phyloP scores from a whole-genome alignment of 2,113 vertebrate species.

The Mellivora capensis region DNA sequence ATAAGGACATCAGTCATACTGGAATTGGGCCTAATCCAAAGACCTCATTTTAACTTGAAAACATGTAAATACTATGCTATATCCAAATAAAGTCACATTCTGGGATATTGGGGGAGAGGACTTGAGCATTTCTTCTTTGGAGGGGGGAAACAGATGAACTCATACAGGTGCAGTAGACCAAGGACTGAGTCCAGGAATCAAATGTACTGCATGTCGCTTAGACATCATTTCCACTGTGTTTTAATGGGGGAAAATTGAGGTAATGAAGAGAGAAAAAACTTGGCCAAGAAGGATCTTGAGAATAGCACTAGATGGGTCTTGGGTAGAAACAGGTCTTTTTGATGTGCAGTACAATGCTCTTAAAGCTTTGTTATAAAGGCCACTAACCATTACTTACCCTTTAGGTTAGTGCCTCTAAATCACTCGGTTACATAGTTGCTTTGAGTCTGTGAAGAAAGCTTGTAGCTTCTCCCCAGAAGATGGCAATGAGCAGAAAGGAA shows the following conservation, averaged over 20 bases:
- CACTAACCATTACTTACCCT: background rate
- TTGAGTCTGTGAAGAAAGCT: background rate
- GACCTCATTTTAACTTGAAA: background rate
- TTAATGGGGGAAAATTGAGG: background rate
- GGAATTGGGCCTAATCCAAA: too few relatives aligned
- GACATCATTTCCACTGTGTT: background rate
- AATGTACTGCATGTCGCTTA: background rate
- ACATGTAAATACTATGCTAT: background rate
- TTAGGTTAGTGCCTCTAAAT: background rate
- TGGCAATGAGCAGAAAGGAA: background rate
- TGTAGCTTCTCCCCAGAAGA: background rate
- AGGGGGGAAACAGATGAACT: background rate
- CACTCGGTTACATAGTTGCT: background rate
- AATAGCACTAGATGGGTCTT: background rate
- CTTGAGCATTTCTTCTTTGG: background rate
- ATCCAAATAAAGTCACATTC: background rate
- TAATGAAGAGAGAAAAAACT: background rate
- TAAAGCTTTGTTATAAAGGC: background rate
- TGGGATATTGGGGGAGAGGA: background rate
- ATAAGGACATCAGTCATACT: background rate
- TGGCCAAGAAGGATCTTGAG: background rate
- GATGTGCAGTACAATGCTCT: background rate
- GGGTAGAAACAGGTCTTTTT: background rate
- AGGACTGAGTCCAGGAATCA: background rate
- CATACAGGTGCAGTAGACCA: background rate